phyloP scores from a whole-genome alignment of 2,113 vertebrate genomes.

The Entomyzon cyanotis region DNA sequence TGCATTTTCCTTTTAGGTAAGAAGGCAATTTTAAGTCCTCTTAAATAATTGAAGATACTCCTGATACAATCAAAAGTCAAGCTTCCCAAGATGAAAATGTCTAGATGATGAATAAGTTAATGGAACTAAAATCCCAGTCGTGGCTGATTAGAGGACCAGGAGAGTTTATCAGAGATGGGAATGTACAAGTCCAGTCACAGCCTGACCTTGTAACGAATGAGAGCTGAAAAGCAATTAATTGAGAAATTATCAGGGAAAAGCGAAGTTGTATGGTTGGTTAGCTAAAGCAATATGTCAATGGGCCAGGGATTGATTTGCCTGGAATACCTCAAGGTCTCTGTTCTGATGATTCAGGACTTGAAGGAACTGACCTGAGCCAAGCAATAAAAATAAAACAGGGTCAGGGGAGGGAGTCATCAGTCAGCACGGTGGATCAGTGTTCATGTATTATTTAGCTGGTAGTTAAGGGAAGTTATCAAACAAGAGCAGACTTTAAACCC shows the following conservation, averaged over 20 bases:
- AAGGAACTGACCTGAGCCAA: constrained; percentile 50
- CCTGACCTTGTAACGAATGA: constrained; percentile 86
- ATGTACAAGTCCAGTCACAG: constrained; percentile 72
- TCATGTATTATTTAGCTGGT: constrained; percentile 63
- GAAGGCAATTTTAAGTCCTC: constrained; percentile 50
- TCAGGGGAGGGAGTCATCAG: constrained; percentile 55
- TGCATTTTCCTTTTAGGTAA: constrained; percentile 30
- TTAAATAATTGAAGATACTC: constrained; percentile 71
- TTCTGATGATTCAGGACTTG: constrained; percentile 79
- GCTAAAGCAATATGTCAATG: constrained; percentile 86
- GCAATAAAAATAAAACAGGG: constrained; percentile 68
- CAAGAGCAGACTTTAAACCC: background rate
- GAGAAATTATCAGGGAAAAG: constrained; percentile 83
- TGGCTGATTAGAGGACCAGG: constrained; percentile 58
- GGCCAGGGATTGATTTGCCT: constrained; percentile 84
- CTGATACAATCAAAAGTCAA: constrained; percentile 70
- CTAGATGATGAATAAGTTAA: constrained; percentile 76
- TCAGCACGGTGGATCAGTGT: background rate
- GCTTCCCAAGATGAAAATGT: constrained; percentile 68
- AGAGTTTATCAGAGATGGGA: constrained; percentile 68
- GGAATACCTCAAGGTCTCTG: constrained; percentile 84
- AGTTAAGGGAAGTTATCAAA: constrained; percentile 49
- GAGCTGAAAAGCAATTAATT: constrained; percentile 88
- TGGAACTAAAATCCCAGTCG: constrained; percentile 73
- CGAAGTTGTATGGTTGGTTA: constrained; percentile 82